phyloP scores from a whole-genome alignment of 1,140 invertebrate genomes.

The Melipona quadrifasciata region DNA sequence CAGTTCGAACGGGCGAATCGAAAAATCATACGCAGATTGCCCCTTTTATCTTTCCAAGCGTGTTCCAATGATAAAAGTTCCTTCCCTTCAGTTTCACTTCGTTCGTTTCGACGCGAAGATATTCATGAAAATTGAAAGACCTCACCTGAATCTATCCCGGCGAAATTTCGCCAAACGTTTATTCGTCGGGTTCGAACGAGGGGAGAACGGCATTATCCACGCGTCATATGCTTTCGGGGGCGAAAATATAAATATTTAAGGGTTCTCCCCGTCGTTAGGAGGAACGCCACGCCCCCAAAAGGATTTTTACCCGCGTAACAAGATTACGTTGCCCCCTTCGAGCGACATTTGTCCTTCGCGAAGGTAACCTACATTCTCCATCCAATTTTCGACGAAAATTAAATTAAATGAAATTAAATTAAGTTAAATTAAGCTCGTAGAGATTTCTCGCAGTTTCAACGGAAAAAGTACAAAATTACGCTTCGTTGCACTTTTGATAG shows the following conservation, averaged over 20 bases:
- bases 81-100: not conserved
- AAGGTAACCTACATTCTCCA: not conserved
- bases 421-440: not conserved
- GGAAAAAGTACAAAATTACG: no score
- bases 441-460: no score
- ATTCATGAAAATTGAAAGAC: not conserved
- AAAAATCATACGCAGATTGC: not conserved
- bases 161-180: conserved; percentile 4
- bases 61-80: not conserved
- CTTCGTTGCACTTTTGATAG: no score
- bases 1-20: no score
- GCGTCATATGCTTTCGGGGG: not conserved
- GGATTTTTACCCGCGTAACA: conserved; percentile 5
- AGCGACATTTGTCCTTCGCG: not conserved
- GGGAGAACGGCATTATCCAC: not conserved
- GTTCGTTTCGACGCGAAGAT: not conserved
- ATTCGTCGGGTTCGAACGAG: not conserved
- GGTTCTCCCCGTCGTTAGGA: not conserved
- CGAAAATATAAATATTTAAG: conserved; percentile 29
- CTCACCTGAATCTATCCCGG: not conserved
- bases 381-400: no score
- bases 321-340: not conserved
- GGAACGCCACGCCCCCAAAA: not conserved
- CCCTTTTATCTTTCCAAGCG: not conserved
- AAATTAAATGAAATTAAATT: no score